Evolutionary conservation across 2,797 vertebrate genomes (phyloP).

Genomic region (Enteromius viviparus): DNA sequence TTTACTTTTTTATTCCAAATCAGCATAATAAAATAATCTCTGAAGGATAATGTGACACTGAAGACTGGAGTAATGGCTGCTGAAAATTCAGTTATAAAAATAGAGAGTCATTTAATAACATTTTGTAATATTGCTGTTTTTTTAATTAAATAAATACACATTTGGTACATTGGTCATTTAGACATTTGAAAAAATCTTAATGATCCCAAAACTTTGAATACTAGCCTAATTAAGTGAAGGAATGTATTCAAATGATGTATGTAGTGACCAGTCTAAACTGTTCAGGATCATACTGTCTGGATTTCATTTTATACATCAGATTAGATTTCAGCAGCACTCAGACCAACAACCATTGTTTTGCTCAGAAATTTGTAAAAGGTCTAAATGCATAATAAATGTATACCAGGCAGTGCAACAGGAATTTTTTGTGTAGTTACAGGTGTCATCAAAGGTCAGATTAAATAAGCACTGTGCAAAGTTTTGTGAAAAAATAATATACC

Average conservation of each 20-base stretch:
- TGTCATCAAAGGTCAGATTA: not conserved
- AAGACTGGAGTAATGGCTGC: not conserved
- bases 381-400: conserved; percentile 3
- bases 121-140: not conserved
- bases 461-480: not conserved
- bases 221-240: not conserved
- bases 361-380: not conserved
- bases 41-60: not conserved
- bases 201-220: not conserved
- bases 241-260: not conserved
- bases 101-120: not conserved
- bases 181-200: not conserved
- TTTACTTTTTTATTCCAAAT: not conserved
- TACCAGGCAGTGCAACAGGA: not conserved
- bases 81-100: not conserved
- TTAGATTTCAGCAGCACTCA: not conserved
- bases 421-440: conserved; percentile 1
- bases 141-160: not conserved
- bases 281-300: not conserved
- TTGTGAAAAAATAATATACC: not conserved
- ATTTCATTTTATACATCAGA: not conserved
- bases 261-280: not conserved
- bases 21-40: not conserved
- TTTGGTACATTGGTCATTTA: not conserved
- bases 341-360: conserved; percentile 8